A percentile compares a stretch with the other conserved stretches of the same genome.
phyloP scores from a whole-genome alignment of 2,113 vertebrate species.

The Aegithalos caudatus region DNA sequence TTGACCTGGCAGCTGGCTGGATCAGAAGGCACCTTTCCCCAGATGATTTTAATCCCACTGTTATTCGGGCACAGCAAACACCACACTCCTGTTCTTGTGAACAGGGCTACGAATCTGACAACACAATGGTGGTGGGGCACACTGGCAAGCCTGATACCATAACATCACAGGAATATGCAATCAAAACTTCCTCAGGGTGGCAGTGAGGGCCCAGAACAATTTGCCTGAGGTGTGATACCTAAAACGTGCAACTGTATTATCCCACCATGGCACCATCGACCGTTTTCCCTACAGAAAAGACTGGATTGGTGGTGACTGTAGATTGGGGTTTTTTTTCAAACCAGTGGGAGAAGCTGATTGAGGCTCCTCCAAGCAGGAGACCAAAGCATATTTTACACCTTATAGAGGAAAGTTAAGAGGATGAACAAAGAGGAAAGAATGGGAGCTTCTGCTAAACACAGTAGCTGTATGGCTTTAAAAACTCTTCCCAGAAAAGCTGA shows the following conservation, averaged over 20 bases:
- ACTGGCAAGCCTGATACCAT: rapidly evolving
- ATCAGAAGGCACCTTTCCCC: background rate
- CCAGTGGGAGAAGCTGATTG: background rate
- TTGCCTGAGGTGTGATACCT: background rate
- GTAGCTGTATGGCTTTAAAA: background rate
- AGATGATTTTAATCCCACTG: background rate
- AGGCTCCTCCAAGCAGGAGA: background rate
- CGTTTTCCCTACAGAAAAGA: background rate
- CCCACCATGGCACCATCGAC: background rate
- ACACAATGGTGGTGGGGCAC: rapidly evolving
- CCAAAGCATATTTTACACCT: background rate
- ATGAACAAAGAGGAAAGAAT: background rate
- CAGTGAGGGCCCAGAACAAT: slow-evolving; percentile 3
- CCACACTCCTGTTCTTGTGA: background rate
- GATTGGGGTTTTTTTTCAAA: background rate
- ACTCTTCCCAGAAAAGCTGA: background rate
- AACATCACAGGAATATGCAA: background rate
- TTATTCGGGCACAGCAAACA: background rate
- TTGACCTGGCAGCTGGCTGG: background rate
- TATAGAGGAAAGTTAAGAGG: background rate
- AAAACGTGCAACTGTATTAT: background rate
- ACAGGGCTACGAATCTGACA: background rate
- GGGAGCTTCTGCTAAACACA: background rate
- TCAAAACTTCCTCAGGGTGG: slow-evolving; percentile 21
- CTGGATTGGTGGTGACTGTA: background rate